Percentiles rank a stretch among this genome's conserved stretches.
Conservation (phyloP, 2,797 vertebrate species). For the Odontamblyopus lacepedii region DNA sequence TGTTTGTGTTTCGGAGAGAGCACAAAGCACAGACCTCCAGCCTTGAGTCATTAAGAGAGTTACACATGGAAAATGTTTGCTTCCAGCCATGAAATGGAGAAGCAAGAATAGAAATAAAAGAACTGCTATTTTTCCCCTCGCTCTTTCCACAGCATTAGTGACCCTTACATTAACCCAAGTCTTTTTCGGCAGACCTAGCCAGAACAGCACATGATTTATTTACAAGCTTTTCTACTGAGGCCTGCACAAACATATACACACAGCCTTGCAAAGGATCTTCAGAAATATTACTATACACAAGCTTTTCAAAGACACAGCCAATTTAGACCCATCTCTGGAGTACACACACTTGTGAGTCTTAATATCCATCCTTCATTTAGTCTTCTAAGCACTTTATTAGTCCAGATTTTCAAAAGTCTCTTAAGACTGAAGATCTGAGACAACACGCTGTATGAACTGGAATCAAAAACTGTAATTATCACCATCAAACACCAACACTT, state of each 20-base stretch:
- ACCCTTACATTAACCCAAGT: slow-evolving; percentile 65
- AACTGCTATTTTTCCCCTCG: slow-evolving; percentile 21
- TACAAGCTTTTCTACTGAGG: slow-evolving; percentile 46
- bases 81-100: slow-evolving; percentile 27
- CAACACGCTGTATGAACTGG: slow-evolving; percentile 42
- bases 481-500: slow-evolving; percentile 22
- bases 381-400: slow-evolving; percentile 59
- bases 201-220: slow-evolving; percentile 63
- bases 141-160: slow-evolving; percentile 55
- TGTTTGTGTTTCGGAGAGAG: slow-evolving; percentile 8
- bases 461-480: slow-evolving; percentile 49
- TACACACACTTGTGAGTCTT: slow-evolving; percentile 25
- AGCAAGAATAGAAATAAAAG: slow-evolving; percentile 40
- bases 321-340: slow-evolving; percentile 39
- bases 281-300: slow-evolving; percentile 34
- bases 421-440: slow-evolving; percentile 38
- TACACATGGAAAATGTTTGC: slow-evolving; percentile 32
- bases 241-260: slow-evolving; percentile 30
- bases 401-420: slow-evolving; percentile 54
- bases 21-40: slow-evolving; percentile 10
- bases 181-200: slow-evolving; percentile 35
- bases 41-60: slow-evolving; percentile 31
- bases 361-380: slow-evolving; percentile 53
- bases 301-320: slow-evolving; percentile 50
- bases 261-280: slow-evolving; percentile 24